These are phyloP conservation scores for Aulostomus chinensis DNA, from an alignment of 2,797 vertebrate species.

Conservation along the genomic window DNA sequence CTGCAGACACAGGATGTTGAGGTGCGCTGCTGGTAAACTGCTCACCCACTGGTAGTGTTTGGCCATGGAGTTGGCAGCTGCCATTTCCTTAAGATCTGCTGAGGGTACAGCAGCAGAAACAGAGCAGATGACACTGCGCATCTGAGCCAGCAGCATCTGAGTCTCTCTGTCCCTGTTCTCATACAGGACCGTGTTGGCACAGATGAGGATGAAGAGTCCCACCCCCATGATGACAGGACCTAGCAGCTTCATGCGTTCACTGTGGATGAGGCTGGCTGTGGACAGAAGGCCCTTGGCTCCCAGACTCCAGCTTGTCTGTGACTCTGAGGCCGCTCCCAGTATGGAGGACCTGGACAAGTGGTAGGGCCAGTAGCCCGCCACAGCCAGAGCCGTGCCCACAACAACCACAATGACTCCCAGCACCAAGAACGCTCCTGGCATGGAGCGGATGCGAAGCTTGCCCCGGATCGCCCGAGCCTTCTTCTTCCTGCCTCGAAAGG, in stretches of 20 bases:
- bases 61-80: constrained; percentile 48
- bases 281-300: constrained; percentile 61
- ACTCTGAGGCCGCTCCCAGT: constrained; percentile 34
- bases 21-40: constrained; percentile 76
- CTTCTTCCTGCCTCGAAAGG: constrained; percentile 65
- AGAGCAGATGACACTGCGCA: constrained; percentile 81
- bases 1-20: constrained; percentile 80
- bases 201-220: constrained; percentile 97
- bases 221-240: constrained; percentile 97
- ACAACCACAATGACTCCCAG: constrained; percentile 89
- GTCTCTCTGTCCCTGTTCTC: constrained; percentile 97
- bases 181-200: constrained; percentile 94
- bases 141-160: constrained; percentile 85
- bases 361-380: constrained; percentile 96
- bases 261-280: constrained; percentile 74
- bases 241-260: constrained; percentile 90
- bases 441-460: constrained; percentile 90
- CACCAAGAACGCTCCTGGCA: constrained; percentile 89
- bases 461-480: constrained; percentile 79
- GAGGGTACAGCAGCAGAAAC: constrained; percentile 73
- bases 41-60: constrained; percentile 78
- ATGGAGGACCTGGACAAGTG: constrained; percentile 52
- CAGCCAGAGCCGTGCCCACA: constrained; percentile 89
- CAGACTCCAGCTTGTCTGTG: constrained; percentile 61
- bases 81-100: constrained; percentile 63